These are phyloP conservation scores for Lydus trimaculatus DNA, from an alignment of 2,888 invertebrate species.

Conservation along the genomic window DNA sequence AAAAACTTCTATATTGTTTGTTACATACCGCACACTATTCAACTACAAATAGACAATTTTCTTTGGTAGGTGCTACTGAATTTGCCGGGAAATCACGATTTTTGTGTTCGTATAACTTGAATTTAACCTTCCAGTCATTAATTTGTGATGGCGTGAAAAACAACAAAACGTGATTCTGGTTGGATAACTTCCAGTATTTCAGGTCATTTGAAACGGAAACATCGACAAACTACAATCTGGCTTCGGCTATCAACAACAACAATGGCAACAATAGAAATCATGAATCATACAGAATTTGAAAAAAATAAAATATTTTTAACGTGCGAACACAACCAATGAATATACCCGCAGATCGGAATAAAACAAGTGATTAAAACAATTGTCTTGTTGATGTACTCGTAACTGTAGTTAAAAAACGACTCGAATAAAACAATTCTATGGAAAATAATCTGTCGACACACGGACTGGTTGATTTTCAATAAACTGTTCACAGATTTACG, in stretches of 20 bases:
- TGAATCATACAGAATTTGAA: background rate
- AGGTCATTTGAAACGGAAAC: slow-evolving; percentile 20
- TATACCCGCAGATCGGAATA: too few species aligned
- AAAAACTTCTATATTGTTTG: too few species aligned
- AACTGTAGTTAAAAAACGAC: background rate
- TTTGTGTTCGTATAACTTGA: slow-evolving; percentile 29
- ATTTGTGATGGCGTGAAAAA: slow-evolving; percentile 38
- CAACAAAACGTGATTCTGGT: slow-evolving; percentile 39
- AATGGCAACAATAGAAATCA: background rate
- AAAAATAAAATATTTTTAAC: too few species aligned
- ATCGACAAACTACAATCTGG: slow-evolving; percentile 7
- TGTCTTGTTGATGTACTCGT: background rate
- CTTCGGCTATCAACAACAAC: background rate
- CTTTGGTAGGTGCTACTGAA: background rate
- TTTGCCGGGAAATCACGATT: background rate
- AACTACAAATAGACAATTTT: background rate
- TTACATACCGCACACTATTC: too few species aligned
- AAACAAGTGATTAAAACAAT: background rate
- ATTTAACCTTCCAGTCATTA: slow-evolving; percentile 38
- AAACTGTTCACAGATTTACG: background rate
- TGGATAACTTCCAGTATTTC: slow-evolving; percentile 22
- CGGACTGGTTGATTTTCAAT: background rate
- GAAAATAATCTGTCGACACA: background rate
- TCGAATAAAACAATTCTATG: background rate
- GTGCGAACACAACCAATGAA: too few species aligned